These are phyloP conservation scores for Thamnophis sirtalis DNA, from an alignment of 2,113 vertebrate genomes.

Conservation along the genomic window DNA sequence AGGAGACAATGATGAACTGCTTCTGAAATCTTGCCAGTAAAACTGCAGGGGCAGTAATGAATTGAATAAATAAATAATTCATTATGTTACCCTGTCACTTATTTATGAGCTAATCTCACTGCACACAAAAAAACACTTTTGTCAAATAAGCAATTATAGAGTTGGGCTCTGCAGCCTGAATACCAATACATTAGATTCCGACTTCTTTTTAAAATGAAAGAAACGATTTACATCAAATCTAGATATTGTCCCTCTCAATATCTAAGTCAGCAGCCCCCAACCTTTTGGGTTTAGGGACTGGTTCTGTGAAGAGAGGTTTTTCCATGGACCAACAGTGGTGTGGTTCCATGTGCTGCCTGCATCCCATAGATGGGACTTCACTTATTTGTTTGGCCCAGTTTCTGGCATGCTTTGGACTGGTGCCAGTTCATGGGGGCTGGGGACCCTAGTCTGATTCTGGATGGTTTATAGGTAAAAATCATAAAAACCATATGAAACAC, in stretches of 20 bases:
- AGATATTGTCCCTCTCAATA: not conserved
- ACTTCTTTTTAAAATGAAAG: not conserved
- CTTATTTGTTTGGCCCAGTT: no score
- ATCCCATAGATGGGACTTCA: no score
- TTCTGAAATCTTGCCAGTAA: not conserved
- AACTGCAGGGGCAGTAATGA: not conserved
- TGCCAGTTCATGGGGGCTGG: no score
- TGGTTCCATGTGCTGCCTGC: no score
- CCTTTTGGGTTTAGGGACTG: no score
- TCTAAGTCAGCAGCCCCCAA: no score
- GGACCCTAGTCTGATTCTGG: not conserved
- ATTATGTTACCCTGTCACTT: not conserved
- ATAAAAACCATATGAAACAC: not conserved
- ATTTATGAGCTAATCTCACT: not conserved
- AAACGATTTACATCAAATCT: not conserved
- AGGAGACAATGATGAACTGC: not conserved
- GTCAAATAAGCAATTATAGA: not conserved
- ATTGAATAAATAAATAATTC: not conserved
- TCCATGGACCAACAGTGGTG: no score
- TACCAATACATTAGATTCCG: not conserved
- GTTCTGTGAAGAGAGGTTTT: no score
- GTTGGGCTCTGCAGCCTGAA: not conserved
- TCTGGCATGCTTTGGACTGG: no score
- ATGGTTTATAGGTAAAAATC: not conserved
- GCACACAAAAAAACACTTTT: not conserved